Conservation (phyloP, 2,888 invertebrate species). For the Endotricha flammealis region DNA sequence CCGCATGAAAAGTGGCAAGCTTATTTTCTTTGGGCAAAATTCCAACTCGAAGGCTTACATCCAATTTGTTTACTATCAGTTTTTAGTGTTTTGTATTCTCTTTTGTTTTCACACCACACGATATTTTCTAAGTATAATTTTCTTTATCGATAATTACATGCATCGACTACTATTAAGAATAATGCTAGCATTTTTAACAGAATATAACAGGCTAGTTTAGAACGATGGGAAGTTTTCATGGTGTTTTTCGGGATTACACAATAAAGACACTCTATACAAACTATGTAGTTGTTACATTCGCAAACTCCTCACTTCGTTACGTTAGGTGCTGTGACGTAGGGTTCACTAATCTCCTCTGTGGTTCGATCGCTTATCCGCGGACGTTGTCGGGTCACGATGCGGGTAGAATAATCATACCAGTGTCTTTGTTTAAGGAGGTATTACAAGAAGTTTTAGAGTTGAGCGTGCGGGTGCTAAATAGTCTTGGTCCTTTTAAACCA, state of each 20-base stretch:
- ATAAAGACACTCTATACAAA: no score
- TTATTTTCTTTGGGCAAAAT: slow-evolving; percentile 8
- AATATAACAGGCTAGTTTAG: no score
- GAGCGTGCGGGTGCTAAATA: no score
- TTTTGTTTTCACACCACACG: background rate
- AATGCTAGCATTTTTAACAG: no score
- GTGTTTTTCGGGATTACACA: no score
- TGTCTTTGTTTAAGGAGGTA: no score
- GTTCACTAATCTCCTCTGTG: slow-evolving; percentile 12
- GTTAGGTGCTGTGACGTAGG: slow-evolving; percentile 1
- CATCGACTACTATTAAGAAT: no score
- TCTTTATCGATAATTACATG: no score
- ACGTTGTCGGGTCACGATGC: slow-evolving; percentile 20
- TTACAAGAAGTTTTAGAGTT: no score
- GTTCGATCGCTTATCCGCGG: slow-evolving; percentile 19
- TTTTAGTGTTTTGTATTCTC: background rate
- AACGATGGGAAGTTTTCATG: no score
- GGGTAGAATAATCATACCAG: slow-evolving; percentile 22
- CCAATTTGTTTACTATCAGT: slow-evolving; percentile 7
- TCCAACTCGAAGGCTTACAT: slow-evolving; percentile 6
- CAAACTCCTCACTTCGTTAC: slow-evolving; percentile 10
- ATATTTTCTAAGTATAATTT: background rate
- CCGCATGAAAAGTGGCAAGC: slow-evolving; percentile 2
- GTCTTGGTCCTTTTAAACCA: no score
- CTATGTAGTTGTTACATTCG: slow-evolving; percentile 14